Conservation (phyloP, 2,113 vertebrate species). For the Phalacrocorax carbo region DNA sequence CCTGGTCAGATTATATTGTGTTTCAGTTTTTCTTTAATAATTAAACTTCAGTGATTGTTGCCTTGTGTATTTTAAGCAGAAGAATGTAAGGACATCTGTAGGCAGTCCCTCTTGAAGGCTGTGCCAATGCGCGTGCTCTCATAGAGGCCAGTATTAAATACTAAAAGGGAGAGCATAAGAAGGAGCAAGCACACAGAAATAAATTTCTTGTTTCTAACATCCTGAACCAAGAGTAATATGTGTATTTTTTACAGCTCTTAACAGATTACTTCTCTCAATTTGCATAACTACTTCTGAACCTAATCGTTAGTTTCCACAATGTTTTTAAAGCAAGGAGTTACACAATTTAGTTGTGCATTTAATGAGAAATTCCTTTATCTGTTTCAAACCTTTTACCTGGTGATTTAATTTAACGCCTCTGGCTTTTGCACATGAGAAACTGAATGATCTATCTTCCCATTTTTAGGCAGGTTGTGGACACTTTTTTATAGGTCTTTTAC, state of each 20-base stretch:
- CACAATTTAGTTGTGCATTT: neutral
- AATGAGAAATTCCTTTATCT: neutral
- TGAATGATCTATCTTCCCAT: neutral
- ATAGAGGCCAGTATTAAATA: neutral
- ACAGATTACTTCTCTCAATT: neutral
- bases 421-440: neutral
- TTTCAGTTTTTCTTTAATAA: neutral
- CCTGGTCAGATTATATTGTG: neutral
- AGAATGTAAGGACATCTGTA: fast-evolving
- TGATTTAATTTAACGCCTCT: neutral
- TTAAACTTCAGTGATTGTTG: neutral
- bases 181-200: neutral
- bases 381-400: neutral
- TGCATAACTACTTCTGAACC: neutral
- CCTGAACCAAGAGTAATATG: neutral
- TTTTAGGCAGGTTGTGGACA: neutral
- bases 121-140: neutral
- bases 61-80: neutral
- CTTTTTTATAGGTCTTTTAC: neutral
- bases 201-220: neutral
- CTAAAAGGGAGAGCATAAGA: neutral
- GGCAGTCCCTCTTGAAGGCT: neutral
- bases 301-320: neutral
- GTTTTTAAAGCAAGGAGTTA: neutral
- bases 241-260: neutral